These are phyloP conservation scores for Cyclopterus lumpus DNA, from an alignment of 2,797 vertebrate genomes.

Conservation along the genomic window DNA sequence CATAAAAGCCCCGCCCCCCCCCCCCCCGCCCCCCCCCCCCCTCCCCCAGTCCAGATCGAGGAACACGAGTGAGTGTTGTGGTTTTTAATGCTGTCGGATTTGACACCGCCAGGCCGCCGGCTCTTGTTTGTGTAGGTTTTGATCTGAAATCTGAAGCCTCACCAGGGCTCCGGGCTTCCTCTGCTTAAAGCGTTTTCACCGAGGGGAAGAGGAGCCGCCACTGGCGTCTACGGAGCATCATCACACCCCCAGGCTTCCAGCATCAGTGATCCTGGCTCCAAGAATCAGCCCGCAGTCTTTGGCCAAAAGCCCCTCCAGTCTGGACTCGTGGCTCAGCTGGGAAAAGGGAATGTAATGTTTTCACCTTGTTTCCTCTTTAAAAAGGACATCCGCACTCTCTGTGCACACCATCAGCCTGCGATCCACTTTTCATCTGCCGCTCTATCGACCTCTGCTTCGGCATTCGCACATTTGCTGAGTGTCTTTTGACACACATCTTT, in stretches of 20 bases:
- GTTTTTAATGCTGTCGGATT: conserved; percentile 45
- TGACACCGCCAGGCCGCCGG: conserved; percentile 41
- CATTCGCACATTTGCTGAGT: background rate
- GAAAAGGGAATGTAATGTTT: background rate
- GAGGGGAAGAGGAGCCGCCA: conserved; percentile 43
- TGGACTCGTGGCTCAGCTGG: conserved; percentile 5
- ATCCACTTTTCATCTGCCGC: conserved; percentile 7
- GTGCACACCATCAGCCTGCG: background rate
- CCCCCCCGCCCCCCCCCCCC: background rate
- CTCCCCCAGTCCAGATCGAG: conserved; percentile 13
- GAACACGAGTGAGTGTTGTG: conserved; percentile 10
- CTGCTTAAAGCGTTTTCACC: conserved; percentile 42
- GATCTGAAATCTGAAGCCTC: conserved; percentile 62
- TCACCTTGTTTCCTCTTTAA: conserved; percentile 16
- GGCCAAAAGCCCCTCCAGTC: conserved; percentile 28
- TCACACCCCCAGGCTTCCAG: conserved; percentile 24
- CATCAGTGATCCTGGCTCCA: conserved; percentile 38
- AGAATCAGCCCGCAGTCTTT: conserved; percentile 44
- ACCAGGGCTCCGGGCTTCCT: conserved; percentile 51
- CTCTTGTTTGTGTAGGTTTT: conserved; percentile 50
- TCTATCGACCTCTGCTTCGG: conserved; percentile 20
- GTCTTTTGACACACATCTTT: background rate
- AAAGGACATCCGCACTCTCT: conserved; percentile 15
- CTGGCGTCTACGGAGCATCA: conserved; percentile 29
- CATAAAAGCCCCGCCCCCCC: background rate